Percentiles rank a stretch among this genome's conserved stretches.
Evolutionary conservation across 1,140 invertebrate genomes (phyloP).

Genomic region (Thaumatotibia leucotreta): DNA sequence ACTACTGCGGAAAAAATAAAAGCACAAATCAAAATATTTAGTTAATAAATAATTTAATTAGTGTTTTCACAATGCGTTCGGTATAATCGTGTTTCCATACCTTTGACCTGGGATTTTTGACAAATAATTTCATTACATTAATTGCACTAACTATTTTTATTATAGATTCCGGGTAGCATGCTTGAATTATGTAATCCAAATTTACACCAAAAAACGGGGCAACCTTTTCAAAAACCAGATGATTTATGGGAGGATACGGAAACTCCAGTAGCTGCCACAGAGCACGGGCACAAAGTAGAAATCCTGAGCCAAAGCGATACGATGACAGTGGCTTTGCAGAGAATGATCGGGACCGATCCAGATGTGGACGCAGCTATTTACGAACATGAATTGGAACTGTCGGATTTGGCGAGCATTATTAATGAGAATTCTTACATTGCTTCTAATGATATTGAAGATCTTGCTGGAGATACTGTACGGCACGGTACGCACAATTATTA

Average conservation of each 20-base stretch:
- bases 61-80: too few species aligned
- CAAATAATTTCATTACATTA: too few species aligned
- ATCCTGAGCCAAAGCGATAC: slow-evolving; percentile 44
- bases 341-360: slow-evolving; percentile 45
- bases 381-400: slow-evolving; percentile 34
- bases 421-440: background rate
- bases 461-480: too few species aligned
- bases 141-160: background rate
- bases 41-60: too few species aligned
- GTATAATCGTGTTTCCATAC: too few species aligned
- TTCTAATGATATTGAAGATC: background rate
- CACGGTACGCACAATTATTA: too few species aligned
- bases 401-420: slow-evolving; percentile 34
- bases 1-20: too few species aligned
- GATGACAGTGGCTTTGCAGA: slow-evolving; percentile 44
- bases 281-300: slow-evolving; percentile 21
- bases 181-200: slow-evolving; percentile 43
- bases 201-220: background rate
- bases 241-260: background rate
- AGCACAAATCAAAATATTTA: too few species aligned
- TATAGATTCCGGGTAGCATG: slow-evolving; percentile 52
- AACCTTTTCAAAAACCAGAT: slow-evolving; percentile 3
- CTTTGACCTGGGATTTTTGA: too few species aligned
- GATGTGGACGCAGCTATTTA: slow-evolving; percentile 23
- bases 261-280: background rate